Conservation (phyloP, 2,113 vertebrate species). For the Naja naja region DNA sequence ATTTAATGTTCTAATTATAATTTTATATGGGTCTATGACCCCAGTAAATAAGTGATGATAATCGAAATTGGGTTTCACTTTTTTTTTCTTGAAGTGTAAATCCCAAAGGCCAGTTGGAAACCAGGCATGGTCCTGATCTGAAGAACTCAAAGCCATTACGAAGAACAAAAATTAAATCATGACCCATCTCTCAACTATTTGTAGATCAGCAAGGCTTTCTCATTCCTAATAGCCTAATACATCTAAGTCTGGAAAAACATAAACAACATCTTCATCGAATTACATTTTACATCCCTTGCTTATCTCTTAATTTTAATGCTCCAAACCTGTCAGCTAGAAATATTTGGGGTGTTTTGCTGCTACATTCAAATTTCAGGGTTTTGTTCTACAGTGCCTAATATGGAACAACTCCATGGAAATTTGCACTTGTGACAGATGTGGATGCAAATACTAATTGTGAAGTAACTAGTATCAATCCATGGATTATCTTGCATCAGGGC, state of each 20-base stretch:
- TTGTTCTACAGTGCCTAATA: not conserved
- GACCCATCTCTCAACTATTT: not conserved
- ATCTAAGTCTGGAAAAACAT: not conserved
- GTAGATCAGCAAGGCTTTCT: not conserved
- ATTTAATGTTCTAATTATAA: not conserved
- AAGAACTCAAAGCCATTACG: not conserved
- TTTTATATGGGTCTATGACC: not conserved
- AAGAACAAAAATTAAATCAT: not conserved
- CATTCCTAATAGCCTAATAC: not conserved
- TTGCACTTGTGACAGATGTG: not conserved
- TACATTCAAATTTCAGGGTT: not conserved
- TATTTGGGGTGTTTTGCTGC: not conserved
- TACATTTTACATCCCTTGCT: not conserved
- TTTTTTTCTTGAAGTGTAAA: not conserved
- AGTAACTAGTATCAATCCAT: not conserved
- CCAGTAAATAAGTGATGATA: not conserved
- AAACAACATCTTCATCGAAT: not conserved
- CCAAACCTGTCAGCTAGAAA: not conserved
- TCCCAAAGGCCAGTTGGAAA: not conserved
- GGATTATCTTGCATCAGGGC: not conserved
- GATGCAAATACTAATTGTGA: not conserved
- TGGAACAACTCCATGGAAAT: not conserved
- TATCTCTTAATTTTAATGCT: not conserved
- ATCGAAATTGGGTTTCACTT: not conserved
- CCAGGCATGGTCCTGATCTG: not conserved